Percentiles rank a stretch among this genome's conserved stretches.
phyloP scores from a whole-genome alignment of 2,797 vertebrate genomes.

The Salmo trutta region DNA sequence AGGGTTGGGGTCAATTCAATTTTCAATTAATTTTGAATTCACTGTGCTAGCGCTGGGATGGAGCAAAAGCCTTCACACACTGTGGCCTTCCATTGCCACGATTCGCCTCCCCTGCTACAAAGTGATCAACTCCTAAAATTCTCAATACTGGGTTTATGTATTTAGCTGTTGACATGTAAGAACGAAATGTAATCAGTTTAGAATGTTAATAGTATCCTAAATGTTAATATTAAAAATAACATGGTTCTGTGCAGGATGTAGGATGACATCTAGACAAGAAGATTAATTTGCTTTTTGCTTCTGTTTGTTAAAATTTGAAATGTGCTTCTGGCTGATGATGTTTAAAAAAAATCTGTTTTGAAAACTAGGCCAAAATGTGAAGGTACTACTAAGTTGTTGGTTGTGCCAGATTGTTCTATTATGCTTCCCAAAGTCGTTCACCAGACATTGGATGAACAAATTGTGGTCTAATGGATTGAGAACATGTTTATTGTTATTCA shows the following conservation, averaged over 20 bases:
- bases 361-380: neutral
- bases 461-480: neutral
- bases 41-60: too few species aligned
- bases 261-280: constrained; percentile 3
- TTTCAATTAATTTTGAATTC: too few species aligned
- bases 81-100: too few species aligned
- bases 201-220: neutral
- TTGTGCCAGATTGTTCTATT: neutral
- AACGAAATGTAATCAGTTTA: too few species aligned
- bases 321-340: constrained; percentile 30
- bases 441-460: neutral
- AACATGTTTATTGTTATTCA: constrained; percentile 33
- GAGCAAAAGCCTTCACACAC: too few species aligned
- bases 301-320: constrained; percentile 37
- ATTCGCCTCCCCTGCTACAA: too few species aligned
- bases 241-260: neutral
- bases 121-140: neutral
- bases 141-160: neutral
- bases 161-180: neutral
- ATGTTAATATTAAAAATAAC: neutral
- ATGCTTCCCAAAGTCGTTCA: neutral
- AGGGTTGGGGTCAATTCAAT: too few species aligned
- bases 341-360: neutral
- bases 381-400: neutral
- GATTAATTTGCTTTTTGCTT: constrained; percentile 33